Percentiles rank a stretch among this genome's conserved stretches.
Conservation (phyloP, 2,888 invertebrate species). For the Antheraea yamamai region DNA sequence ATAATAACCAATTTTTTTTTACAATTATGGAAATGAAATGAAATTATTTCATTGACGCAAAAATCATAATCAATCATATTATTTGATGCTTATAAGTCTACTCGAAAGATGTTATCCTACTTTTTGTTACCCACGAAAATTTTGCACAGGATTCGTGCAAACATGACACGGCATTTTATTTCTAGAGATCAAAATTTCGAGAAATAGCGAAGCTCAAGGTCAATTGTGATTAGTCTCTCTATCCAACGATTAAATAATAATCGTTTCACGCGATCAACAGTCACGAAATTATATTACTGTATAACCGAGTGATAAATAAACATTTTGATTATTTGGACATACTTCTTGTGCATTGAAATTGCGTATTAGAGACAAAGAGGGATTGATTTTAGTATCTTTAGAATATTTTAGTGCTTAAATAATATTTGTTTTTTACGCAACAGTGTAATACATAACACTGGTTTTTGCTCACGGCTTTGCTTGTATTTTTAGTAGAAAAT, state of each 20-base stretch:
- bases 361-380: neutral
- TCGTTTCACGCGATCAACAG: slow-evolving; percentile 1
- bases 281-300: neutral
- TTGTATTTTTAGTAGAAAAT: too few species aligned
- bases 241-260: slow-evolving; percentile 1
- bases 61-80: neutral
- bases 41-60: neutral
- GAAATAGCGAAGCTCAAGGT: slow-evolving; percentile 22
- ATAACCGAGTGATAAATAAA: neutral
- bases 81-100: neutral
- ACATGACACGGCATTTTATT: slow-evolving; percentile 4
- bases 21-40: neutral
- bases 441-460: too few species aligned
- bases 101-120: neutral
- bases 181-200: slow-evolving; percentile 21
- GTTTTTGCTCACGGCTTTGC: too few species aligned
- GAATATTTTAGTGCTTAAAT: too few species aligned
- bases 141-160: slow-evolving; percentile 1
- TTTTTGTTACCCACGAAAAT: neutral
- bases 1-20: too few species aligned
- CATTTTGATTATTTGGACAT: neutral
- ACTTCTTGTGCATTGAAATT: neutral
- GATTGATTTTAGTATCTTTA: neutral
- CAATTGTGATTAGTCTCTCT: slow-evolving; percentile 20
- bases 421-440: too few species aligned